Conservation (phyloP, 2,888 invertebrate genomes). For the Lasioglossum malachurum region DNA sequence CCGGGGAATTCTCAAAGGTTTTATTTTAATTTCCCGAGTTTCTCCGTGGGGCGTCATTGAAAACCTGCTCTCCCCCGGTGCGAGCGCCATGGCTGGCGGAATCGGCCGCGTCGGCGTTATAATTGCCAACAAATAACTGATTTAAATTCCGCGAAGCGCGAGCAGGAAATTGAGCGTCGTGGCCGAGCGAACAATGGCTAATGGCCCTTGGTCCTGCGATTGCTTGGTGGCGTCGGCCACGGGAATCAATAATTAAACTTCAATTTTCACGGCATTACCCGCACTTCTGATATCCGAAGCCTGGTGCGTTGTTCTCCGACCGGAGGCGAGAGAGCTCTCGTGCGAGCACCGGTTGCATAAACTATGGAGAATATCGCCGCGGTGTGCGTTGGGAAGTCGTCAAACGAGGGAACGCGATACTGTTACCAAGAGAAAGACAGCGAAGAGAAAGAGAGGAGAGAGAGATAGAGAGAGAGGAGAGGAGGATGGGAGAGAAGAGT, state of each 20-base stretch:
- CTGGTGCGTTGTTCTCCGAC: neutral
- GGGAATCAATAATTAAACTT: constrained; percentile 11
- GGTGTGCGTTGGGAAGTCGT: neutral
- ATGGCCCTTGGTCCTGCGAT: neutral
- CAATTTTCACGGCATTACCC: neutral
- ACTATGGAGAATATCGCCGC: neutral
- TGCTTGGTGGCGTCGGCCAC: constrained; percentile 4
- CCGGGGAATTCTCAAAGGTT: neutral
- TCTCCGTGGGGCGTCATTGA: neutral
- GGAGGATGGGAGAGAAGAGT: neutral
- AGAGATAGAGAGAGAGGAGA: neutral
- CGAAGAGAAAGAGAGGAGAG: neutral
- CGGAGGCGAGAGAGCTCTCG: neutral
- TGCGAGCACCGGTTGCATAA: neutral
- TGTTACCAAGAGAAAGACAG: neutral
- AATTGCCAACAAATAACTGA: constrained; percentile 15
- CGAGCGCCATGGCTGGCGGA: neutral
- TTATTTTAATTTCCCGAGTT: neutral
- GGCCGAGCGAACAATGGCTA: neutral
- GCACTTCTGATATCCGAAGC: neutral
- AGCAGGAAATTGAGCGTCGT: neutral
- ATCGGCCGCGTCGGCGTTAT: neutral
- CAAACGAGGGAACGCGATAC: constrained; percentile 5
- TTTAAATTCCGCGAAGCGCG: constrained; percentile 9
- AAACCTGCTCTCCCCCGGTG: neutral